Evolutionary conservation across 2,113 vertebrate genomes (phyloP), one percentile per base, ranked within the genome.

Genomic region (Oryzias melastigma): DNA sequence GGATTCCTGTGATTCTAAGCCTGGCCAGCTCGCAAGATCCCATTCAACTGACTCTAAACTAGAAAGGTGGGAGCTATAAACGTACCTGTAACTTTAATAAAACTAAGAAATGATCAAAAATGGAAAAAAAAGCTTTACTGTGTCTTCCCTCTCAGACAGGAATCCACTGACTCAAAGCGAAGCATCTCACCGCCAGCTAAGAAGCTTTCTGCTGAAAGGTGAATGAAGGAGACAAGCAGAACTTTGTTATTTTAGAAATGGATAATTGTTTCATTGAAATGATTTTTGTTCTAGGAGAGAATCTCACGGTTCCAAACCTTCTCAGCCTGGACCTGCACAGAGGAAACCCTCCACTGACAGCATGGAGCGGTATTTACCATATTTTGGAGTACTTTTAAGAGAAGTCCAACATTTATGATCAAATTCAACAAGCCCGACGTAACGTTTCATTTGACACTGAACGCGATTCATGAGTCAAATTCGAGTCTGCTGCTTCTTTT

Each of bases 151-250:
- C 22, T 22, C 67, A 97, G 95, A 87, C 92, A 91, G 17, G 92
- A 94, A 68, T 95, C 94, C 3, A 83, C 68, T 1, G 93, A 94
- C 41, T 91, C 86, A 0, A 95, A 86, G 83, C 92, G 84, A 65
- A 89, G 81, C 51, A 81, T 58, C 65, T 89, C 91, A 44, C 90
- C 92, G 4, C 83, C 88, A n/a, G 89, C 92, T 47, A 96, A 92
- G 89, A 95, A 92, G 52, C 85, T 86, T 0, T 84, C 88, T 0
- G 58, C 58, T 50, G 95, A 98, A 81, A 94, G 94, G 96, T 95
- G 76, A 90, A 78, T 14, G 1, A 17, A 40, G 41, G 14, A 14
- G 0, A 47, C 15, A 0, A 3, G 2, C 15, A 27, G 18, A 16
- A 44, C 15, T 58, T 12, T 18, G 17, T 0, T n/a, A n/a, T n/a